Evolutionary conservation across 2,113 vertebrate genomes (phyloP), one percentile per base, ranked within the genome.

Genomic region (Dipodomys ordii): DNA sequence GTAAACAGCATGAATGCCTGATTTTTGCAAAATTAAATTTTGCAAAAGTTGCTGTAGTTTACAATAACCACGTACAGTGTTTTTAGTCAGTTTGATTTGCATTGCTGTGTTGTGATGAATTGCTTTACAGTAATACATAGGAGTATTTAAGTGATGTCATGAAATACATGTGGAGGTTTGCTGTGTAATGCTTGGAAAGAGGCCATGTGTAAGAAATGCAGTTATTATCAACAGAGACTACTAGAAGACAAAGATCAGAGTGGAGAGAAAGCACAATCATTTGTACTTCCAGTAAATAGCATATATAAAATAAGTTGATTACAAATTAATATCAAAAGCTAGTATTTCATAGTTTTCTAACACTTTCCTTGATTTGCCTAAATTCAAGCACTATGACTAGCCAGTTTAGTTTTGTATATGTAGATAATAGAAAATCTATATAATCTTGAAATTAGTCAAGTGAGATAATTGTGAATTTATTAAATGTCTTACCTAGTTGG

Each of bases 21-120:
- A 96, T 97, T 72, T 97, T 97, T 98, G 97, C 97, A 98, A 97
- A 98, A 98, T 96, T 94, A 60, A 90, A 96, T 98, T 98, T 98
- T 98, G 98, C 97, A 97, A 98, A 97, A 96, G 35, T 93, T 93
- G 87, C 93, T 97, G 49, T 96, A 94, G 95, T 96, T 96, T 95
- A 96, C 68, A 95, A 95, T 93, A 97, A 92, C 88, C 81, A 77
- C 16, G 71, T 94, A 80, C 28, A 87, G 16, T 81, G 16, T 93
- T 96, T 88, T 94, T 83, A 39, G 35, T 96, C 92, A 92, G 93
- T 97, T 96, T 97, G 83, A 78, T 97, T 96, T 98, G 97, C 96
- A 87, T 72, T 86, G 97, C 96, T 95, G 22, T 98, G 96, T 95
- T 79, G 93, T 97, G 93, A 81, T 97, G 95, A 82, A 30, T 96